phyloP scores from a whole-genome alignment of 2,888 invertebrate species.

The Lycophotia porphyrea region DNA sequence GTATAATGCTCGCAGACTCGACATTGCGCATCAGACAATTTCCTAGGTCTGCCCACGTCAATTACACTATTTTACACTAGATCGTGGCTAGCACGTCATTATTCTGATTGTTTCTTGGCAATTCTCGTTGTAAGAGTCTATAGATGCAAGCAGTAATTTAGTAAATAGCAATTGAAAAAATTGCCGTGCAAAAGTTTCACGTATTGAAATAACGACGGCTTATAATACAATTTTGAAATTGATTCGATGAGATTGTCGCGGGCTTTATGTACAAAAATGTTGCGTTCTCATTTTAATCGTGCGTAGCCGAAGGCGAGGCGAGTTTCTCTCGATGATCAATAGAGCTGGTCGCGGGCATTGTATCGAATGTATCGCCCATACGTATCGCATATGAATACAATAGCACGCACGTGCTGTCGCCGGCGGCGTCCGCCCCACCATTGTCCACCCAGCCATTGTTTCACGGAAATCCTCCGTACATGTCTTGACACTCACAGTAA shows the following conservation, averaged over 20 bases:
- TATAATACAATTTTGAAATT: conserved; percentile 46
- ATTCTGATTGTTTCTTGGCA: conserved; percentile 71
- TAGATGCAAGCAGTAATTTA: conserved; percentile 58
- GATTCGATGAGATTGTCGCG: conserved; percentile 57
- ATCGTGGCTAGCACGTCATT: conserved; percentile 67
- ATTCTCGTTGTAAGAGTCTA: conserved; percentile 50
- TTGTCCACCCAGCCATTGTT: conserved; percentile 86
- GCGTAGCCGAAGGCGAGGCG: conserved; percentile 63
- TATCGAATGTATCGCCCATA: conserved; percentile 71
- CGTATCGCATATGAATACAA: conserved; percentile 82
- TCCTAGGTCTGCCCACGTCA: conserved; percentile 72
- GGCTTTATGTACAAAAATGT: conserved; percentile 45
- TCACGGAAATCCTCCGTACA: conserved; percentile 85
- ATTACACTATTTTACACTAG: conserved; percentile 73
- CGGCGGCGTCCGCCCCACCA: conserved; percentile 75
- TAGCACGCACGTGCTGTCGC: conserved; percentile 85
- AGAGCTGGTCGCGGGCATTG: conserved; percentile 67
- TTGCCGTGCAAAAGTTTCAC: conserved; percentile 34
- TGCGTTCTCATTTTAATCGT: conserved; percentile 65
- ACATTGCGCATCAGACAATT: conserved; percentile 65
- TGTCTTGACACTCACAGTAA: conserved; percentile 82
- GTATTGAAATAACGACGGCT: conserved; percentile 45
- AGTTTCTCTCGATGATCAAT: conserved; percentile 70
- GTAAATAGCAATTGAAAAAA: conserved; percentile 51
- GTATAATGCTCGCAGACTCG: conserved; percentile 56